phyloP scores from a whole-genome alignment of 2,888 invertebrate species.

The Caradrina kadenii region DNA sequence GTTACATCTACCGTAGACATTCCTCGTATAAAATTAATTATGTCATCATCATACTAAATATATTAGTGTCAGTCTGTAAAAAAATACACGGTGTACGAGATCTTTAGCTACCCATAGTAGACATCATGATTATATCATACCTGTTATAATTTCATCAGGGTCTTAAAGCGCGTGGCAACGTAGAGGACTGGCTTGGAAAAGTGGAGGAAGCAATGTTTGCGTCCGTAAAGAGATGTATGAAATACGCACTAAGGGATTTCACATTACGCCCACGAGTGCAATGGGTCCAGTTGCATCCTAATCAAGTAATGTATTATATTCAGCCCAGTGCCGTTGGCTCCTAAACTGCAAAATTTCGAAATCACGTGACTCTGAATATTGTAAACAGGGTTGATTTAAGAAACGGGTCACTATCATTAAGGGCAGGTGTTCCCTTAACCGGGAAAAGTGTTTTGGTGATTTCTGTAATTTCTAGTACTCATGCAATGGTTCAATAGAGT shows the following conservation, averaged over 20 bases:
- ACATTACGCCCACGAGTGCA: constrained; percentile 91
- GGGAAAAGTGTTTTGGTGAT: too few relatives aligned
- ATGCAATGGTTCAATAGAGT: too few relatives aligned
- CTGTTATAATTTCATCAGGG: constrained; percentile 85
- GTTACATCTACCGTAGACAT: background rate
- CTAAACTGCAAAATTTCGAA: background rate
- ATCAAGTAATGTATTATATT: constrained; percentile 89
- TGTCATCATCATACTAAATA: background rate
- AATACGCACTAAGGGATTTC: constrained; percentile 93
- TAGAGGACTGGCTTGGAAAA: constrained; percentile 97
- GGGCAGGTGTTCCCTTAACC: too few relatives aligned
- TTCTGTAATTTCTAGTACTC: too few relatives aligned
- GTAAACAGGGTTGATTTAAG: too few relatives aligned
- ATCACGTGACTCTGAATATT: background rate
- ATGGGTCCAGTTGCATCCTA: constrained; percentile 94
- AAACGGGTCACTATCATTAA: too few relatives aligned
- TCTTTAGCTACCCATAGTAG: too few relatives aligned
- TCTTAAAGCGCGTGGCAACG: constrained; percentile 96
- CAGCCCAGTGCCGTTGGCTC: background rate
- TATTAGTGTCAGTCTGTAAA: background rate
- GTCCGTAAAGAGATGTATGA: constrained; percentile 94
- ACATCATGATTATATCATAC: background rate
- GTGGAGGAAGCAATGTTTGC: constrained; percentile 97
- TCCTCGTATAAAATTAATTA: background rate
- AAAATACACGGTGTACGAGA: too few relatives aligned